phyloP scores from a whole-genome alignment of 2,113 vertebrate genomes.

The Sylvietta virens region DNA sequence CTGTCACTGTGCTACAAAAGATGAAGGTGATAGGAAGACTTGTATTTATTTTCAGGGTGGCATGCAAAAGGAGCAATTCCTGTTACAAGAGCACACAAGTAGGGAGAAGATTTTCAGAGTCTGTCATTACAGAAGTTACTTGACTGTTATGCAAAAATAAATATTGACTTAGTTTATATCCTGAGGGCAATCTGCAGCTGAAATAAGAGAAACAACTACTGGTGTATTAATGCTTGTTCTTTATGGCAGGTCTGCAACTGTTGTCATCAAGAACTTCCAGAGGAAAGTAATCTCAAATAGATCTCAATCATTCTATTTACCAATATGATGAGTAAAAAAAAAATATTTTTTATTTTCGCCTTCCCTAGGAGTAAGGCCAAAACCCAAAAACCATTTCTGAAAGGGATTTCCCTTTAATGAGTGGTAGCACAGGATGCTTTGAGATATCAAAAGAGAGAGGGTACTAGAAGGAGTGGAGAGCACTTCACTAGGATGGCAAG shows the following conservation, averaged over 20 bases:
- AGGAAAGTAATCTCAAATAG: not conserved
- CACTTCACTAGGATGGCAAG: not conserved
- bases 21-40: not conserved
- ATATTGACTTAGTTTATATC: not conserved
- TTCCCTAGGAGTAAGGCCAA: not conserved
- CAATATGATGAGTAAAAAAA: not conserved
- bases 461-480: not conserved
- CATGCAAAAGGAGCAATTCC: not conserved
- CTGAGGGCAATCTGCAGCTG: not conserved
- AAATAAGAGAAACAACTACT: not conserved
- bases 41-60: not conserved
- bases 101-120: not conserved
- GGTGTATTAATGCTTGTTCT: not conserved
- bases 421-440: not conserved
- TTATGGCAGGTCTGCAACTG: not conserved
- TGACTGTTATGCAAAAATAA: not conserved
- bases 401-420: not conserved
- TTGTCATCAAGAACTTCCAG: not conserved
- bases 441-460: not conserved
- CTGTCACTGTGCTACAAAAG: not conserved
- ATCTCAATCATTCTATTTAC: not conserved
- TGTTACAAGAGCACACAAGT: not conserved
- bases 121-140: not conserved
- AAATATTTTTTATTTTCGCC: not conserved
- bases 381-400: not conserved